Evolutionary conservation across 2,113 vertebrate species (phyloP), one percentile per base, ranked within the genome.

Genomic region (Nettapus auritus): DNA sequence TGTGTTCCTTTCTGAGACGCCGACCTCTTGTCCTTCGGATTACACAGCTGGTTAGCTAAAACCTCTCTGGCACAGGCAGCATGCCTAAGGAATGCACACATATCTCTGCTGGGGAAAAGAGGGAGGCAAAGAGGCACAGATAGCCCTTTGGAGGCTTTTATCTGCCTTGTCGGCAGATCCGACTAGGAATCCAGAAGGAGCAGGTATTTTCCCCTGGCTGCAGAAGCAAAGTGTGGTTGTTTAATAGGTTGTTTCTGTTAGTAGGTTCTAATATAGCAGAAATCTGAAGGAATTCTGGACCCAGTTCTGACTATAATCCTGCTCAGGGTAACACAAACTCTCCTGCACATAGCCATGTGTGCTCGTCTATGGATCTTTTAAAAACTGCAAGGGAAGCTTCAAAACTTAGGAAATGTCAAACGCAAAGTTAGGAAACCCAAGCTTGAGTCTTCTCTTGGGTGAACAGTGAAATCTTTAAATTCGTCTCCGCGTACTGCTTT

Each of bases 11-110:
- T 78, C 55, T 73, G 84, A 92, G 33, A 76, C n/a, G 18, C 52
- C 82, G 75, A 70, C 71, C 67, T 88, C 89, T 82, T 80, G 67
- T 94, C 74, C 90, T 92, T 86, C 77, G 86, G 33, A 75, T 94
- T 71, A 93, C 29, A 40, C 42, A 31, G 52, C 2, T 84, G n/a
- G n/a, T 74, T 86, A 86, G 44, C 63, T 69, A 71, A 86, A 95
- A 85, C 53, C 63, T 88, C 48, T 31, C 63, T 81, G 63, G 29
- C 71, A 86, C 19, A 74, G 75, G n/a, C 21, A 77, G 33, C 21
- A 31, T 50, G 79, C 79, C 88, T 57, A 6, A 55, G 55, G 85
- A 86, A 90, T 80, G 40, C 52, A 50, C 31, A 63, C 0, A 0
- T 17, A 50, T n/a, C 53, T 68, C 55, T 60, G 38, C 38, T 42